phyloP scores from a whole-genome alignment of 1,140 invertebrate species.

The Hesperophylax magnus region DNA sequence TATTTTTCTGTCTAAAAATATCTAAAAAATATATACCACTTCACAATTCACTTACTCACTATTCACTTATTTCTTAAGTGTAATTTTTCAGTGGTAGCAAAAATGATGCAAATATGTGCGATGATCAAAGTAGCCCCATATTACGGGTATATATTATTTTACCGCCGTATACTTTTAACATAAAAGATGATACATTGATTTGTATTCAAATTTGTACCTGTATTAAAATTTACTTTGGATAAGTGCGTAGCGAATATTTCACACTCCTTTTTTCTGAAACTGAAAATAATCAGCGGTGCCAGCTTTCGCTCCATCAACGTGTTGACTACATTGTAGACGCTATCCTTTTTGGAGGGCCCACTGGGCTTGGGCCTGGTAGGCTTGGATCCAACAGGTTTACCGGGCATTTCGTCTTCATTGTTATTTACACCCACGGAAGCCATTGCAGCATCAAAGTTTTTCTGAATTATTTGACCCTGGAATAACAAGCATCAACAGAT shows the following conservation, averaged over 20 bases:
- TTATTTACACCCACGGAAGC: constrained; percentile 75
- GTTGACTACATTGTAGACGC: constrained; percentile 97
- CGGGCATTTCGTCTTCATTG: background rate
- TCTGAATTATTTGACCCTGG: constrained; percentile 26
- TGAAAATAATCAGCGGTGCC: constrained; percentile 98
- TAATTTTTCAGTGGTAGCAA: too few relatives aligned
- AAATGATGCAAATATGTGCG: too few relatives aligned
- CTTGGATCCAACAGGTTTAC: background rate
- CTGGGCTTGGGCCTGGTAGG: background rate
- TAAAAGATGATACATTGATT: too few relatives aligned
- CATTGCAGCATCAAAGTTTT: constrained; percentile 97
- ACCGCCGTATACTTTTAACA: too few relatives aligned
- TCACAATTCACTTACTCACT: too few relatives aligned
- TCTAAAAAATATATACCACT: too few relatives aligned
- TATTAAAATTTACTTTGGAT: constrained; percentile 97
- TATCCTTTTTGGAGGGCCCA: constrained; percentile 60
- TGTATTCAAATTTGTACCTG: constrained; percentile 68
- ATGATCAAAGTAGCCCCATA: too few relatives aligned
- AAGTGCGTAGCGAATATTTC: constrained; percentile 96
- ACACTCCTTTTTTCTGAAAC: constrained; percentile 99
- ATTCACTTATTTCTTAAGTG: too few relatives aligned
- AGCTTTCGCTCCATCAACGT: constrained; percentile 99
- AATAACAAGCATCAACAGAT: background rate
- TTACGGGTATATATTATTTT: too few relatives aligned
- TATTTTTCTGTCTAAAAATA: too few relatives aligned